Evolutionary conservation across 2,113 vertebrate species (phyloP).

Genomic region (Eolophus roseicapilla): DNA sequence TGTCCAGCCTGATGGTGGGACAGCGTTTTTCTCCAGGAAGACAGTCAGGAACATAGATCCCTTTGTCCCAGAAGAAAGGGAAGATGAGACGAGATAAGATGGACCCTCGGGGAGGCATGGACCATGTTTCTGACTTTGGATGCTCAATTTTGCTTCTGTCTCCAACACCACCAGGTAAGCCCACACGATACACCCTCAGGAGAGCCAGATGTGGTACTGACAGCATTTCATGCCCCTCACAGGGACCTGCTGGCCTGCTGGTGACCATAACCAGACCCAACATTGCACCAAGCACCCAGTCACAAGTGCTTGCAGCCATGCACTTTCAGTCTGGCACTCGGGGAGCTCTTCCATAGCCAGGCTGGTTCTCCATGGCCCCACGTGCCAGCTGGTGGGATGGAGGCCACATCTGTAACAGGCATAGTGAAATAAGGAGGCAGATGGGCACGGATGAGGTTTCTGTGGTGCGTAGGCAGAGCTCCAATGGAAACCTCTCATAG

Average conservation of each 20-base stretch:
- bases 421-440: not conserved
- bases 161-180: not conserved
- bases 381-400: rapidly evolving
- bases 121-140: not conserved
- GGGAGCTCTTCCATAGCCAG: rapidly evolving
- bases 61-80: not conserved
- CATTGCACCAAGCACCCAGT: not conserved
- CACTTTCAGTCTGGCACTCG: not conserved
- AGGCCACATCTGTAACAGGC: not conserved
- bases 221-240: not conserved
- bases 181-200: not conserved
- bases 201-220: not conserved
- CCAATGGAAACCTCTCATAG: not conserved
- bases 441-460: not conserved
- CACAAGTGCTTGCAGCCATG: rapidly evolving
- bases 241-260: not conserved
- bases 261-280: rapidly evolving
- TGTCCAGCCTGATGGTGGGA: not conserved
- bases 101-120: not conserved
- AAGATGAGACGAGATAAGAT: not conserved
- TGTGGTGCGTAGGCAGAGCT: not conserved
- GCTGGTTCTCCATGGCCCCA: not conserved
- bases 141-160: not conserved
- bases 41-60: not conserved
- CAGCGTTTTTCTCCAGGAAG: not conserved